phyloP scores from a whole-genome alignment of 2,888 invertebrate genomes.

The Steinernema hermaphroditum region DNA sequence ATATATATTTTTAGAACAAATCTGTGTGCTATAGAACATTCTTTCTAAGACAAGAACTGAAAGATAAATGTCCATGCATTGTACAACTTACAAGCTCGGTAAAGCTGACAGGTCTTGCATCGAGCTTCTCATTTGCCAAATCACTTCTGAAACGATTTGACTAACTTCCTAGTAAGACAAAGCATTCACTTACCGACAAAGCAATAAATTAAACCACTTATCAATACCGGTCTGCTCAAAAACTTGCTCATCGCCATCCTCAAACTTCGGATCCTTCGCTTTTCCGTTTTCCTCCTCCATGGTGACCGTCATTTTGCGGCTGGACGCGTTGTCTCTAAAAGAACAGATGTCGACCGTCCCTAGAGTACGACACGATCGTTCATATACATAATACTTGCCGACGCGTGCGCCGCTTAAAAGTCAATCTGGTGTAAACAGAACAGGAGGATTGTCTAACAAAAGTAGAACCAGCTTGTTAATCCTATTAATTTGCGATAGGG shows the following conservation, averaged over 20 bases:
- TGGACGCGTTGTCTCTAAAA: background rate
- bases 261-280: background rate
- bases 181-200: slow-evolving; percentile 17
- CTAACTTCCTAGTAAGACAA: background rate
- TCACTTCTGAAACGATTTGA: background rate
- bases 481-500: background rate
- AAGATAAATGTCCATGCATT: background rate
- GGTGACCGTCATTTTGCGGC: background rate
- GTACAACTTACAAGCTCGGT: slow-evolving; percentile 4
- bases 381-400: background rate
- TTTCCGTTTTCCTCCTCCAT: background rate
- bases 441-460: background rate
- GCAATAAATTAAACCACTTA: slow-evolving; percentile 30
- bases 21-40: too few relatives aligned
- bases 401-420: background rate
- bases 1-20: too few relatives aligned
- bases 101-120: slow-evolving; percentile 32
- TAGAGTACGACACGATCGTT: background rate
- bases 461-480: background rate
- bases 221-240: slow-evolving; percentile 4
- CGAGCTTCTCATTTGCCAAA: slow-evolving; percentile 31
- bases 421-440: background rate
- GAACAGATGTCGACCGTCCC: background rate
- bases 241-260: slow-evolving; percentile 9
- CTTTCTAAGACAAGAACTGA: too few relatives aligned